Conservation (phyloP, 1,140 invertebrate genomes). For the Cepaea nemoralis region DNA sequence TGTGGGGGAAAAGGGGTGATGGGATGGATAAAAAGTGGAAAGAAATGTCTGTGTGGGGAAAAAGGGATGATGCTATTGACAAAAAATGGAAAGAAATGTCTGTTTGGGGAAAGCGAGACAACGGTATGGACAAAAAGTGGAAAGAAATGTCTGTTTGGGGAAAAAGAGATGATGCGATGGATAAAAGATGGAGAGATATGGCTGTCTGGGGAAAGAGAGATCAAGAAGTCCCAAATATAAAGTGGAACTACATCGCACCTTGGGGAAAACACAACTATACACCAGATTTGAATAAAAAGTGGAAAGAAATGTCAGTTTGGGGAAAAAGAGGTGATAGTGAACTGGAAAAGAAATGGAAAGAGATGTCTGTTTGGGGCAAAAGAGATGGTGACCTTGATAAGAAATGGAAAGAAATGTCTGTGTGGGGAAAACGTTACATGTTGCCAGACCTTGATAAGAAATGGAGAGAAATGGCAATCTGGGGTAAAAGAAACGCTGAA, state of each 20-base stretch:
- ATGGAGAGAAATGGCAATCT: constrained; percentile 29
- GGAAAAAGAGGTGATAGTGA: neutral
- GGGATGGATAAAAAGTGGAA: constrained; percentile 1
- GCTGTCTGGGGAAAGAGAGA: constrained; percentile 13
- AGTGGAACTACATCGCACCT: constrained; percentile 8
- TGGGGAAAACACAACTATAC: neutral
- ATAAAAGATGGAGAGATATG: constrained; percentile 10
- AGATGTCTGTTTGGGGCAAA: constrained; percentile 25
- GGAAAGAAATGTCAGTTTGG: constrained; percentile 18
- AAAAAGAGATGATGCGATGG: neutral
- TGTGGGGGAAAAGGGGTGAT: neutral
- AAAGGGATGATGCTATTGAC: neutral
- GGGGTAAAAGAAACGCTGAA: constrained; percentile 15
- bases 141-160: constrained; percentile 21
- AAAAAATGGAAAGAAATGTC: neutral
- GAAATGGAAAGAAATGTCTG: constrained; percentile 28
- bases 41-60: constrained; percentile 10
- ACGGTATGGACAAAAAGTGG: constrained; percentile 7
- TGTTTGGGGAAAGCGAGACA: neutral
- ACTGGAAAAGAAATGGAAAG: constrained; percentile 8
- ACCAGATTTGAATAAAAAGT: neutral
- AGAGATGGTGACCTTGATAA: neutral
- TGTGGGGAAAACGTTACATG: constrained; percentile 6
- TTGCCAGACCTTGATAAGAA: neutral
- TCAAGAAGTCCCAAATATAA: neutral